Percentiles rank a stretch among this genome's conserved stretches.
phyloP scores from a whole-genome alignment of 2,113 vertebrate genomes.

The Pholis gunnellus region DNA sequence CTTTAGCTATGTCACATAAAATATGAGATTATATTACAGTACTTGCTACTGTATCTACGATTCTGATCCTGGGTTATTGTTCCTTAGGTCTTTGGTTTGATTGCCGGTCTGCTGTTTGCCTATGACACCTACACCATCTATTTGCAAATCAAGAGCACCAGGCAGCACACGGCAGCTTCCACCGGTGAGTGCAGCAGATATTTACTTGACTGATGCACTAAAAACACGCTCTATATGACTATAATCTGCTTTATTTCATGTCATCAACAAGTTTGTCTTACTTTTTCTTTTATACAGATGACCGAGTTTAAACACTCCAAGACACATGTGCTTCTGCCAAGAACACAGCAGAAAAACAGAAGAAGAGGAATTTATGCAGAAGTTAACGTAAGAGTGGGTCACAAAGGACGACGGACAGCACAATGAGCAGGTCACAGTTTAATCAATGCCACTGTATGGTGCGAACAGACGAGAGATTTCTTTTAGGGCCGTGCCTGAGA shows the following conservation, averaged over 20 bases:
- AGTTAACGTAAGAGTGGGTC: constrained; percentile 25
- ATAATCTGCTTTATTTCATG: neutral
- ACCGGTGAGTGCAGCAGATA: constrained; percentile 57
- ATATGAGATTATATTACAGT: neutral
- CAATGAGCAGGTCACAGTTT: constrained; percentile 60
- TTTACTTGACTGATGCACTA: neutral
- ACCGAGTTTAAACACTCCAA: constrained; percentile 64
- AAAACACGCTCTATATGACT: neutral
- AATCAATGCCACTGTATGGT: constrained; percentile 30
- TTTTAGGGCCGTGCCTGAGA: constrained; percentile 12
- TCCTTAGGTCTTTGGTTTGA: constrained; percentile 80
- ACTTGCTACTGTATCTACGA: neutral
- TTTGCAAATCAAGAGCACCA: constrained; percentile 58
- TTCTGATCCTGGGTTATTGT: constrained; percentile 8
- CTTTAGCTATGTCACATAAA: neutral
- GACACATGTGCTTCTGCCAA: constrained; percentile 27
- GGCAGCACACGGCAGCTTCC: constrained; percentile 64
- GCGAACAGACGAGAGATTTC: constrained; percentile 22
- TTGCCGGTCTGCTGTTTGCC: constrained; percentile 79
- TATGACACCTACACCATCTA: constrained; percentile 81
- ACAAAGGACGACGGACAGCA: constrained; percentile 45
- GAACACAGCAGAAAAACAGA: constrained; percentile 35
- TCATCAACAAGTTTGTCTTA: neutral
- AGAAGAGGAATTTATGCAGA: constrained; percentile 42
- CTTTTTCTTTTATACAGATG: constrained; percentile 63